Base-by-base conservation (phyloP, 2,888 invertebrate species). In the Dendrolimus pini region DNA sequence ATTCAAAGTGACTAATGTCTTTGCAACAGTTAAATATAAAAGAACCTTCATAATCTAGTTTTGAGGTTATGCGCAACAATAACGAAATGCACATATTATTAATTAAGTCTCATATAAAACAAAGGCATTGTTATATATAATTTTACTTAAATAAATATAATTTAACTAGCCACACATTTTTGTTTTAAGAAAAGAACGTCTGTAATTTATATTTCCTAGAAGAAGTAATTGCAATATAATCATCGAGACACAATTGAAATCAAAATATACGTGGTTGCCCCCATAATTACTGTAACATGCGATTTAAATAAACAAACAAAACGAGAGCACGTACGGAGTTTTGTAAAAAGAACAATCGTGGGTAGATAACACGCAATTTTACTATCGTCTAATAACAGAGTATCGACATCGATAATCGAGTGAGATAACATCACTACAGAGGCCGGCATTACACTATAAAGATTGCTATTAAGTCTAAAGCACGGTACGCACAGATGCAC, bases 391-490 rank as follows among this genome's bases (percentile, higher is more conserved):
- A 82, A 78, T 80, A 72, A 77, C 69, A 72, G 62, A 70, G 69
- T 81, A 84, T 87, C 83, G 84, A 85, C 74, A 74, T 83, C 80
- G 79, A 78, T 74, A 72, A 77, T 72, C 72, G 74, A 62, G 59
- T 57, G 60, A 59, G 81, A 82, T 82, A 80, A 67, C 87, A 83
- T 82, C 85, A 84, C 89, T 86, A 85, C 67, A 60, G 65, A 69
- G 67, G 73, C 71, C 75, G 66, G 80, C 81, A 83, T 82, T 83
- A 82, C 79, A 76, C 82, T 83, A 84, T 87, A 88, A 89, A 89
- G 85, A 89, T 89, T 85, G 85, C 86, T 88, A 89, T 89, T 89
- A 89, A 85, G 78, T 84, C 80, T 83, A 83, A 83, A 83, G 83
- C 78, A 75, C 71, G 77, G 77, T 71, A 75, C 78, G 78, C 75